Percentiles rank a stretch among this genome's conserved stretches.
phyloP scores from a whole-genome alignment of 2,888 invertebrate species.

The Drosophila peninsularis region DNA sequence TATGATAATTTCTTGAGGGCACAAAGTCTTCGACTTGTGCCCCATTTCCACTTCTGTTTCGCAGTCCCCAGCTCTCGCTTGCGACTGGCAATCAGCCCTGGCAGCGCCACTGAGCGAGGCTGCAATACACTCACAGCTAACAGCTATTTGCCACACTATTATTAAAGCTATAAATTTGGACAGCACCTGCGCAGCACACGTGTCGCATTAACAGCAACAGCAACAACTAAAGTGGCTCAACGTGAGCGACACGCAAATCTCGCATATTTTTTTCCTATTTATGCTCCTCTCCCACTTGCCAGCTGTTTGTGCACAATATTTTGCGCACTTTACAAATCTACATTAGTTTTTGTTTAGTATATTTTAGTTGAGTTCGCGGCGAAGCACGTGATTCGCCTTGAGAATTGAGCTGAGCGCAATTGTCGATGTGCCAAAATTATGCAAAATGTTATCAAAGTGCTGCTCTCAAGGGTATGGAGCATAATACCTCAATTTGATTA shows the following conservation, averaged over 20 bases:
- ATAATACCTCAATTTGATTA: background rate
- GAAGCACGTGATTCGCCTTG: conserved; percentile 69
- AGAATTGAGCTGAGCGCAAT: conserved; percentile 14
- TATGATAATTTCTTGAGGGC: conserved; percentile 7
- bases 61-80: background rate
- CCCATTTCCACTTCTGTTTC: background rate
- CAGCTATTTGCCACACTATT: conserved; percentile 51
- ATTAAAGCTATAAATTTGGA: conserved; percentile 67
- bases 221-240: conserved; percentile 19
- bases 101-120: conserved; percentile 43
- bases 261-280: conserved; percentile 48
- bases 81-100: conserved; percentile 30
- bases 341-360: conserved; percentile 55
- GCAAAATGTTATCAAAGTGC: background rate
- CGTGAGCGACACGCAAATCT: conserved; percentile 42
- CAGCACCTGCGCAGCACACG: conserved; percentile 61
- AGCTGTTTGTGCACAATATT: conserved; percentile 41
- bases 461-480: background rate
- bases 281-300: conserved; percentile 31
- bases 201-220: conserved; percentile 44
- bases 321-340: conserved; percentile 51
- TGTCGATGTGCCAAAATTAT: background rate
- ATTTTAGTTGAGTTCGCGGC: conserved; percentile 45
- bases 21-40: conserved; percentile 3
- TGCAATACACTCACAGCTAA: conserved; percentile 25